These are phyloP conservation scores for Etheostoma cragini DNA, from an alignment of 2,113 vertebrate species.

Conservation along the genomic window DNA sequence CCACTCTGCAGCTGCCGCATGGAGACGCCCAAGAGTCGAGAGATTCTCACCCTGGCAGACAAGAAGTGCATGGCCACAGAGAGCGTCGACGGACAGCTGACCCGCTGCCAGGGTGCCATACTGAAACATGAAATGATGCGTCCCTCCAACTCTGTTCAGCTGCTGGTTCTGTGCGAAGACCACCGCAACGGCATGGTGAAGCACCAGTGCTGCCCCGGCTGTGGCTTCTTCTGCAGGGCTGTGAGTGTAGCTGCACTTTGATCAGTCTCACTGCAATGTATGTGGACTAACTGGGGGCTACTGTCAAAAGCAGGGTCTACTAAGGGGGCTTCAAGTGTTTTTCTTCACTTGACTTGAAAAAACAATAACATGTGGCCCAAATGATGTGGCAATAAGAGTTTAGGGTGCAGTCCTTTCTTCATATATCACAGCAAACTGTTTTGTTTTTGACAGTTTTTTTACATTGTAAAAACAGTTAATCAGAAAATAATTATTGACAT, in stretches of 20 bases:
- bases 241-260: constrained; percentile 82
- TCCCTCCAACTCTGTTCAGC: constrained; percentile 94
- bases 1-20: constrained; percentile 98
- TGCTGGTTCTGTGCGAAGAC: constrained; percentile 96
- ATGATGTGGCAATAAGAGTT: too few relatives aligned
- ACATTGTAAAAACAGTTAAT: too few relatives aligned
- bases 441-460: too few relatives aligned
- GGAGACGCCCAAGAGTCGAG: constrained; percentile 96
- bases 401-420: too few relatives aligned
- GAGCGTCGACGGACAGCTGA: constrained; percentile 92
- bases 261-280: not conserved
- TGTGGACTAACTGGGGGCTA: not conserved
- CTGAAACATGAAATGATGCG: constrained; percentile 98
- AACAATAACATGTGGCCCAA: too few relatives aligned
- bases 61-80: constrained; percentile 99
- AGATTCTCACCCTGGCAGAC: constrained; percentile 94
- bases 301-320: not conserved
- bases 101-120: constrained; percentile 91
- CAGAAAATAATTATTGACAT: too few relatives aligned
- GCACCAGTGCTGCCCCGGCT: constrained; percentile 98
- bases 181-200: constrained; percentile 97
- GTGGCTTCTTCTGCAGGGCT: constrained; percentile 97
- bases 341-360: too few relatives aligned
- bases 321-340: too few relatives aligned
- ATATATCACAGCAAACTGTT: too few relatives aligned